phyloP scores from a whole-genome alignment of 1,140 invertebrate genomes.

The Tribolium madens region DNA sequence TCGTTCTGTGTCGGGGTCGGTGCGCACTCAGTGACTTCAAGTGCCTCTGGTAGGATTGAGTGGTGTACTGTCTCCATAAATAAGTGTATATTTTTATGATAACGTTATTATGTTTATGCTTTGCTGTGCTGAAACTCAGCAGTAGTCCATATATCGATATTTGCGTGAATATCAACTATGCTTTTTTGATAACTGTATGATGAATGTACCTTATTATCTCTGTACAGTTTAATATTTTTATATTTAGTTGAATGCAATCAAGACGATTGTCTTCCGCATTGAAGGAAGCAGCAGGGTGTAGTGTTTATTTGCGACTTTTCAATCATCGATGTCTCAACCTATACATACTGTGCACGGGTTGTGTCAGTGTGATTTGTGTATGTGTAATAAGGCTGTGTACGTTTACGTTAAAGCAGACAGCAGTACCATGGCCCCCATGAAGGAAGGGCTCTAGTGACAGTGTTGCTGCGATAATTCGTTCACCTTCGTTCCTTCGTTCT shows the following conservation, averaged over 20 bases:
- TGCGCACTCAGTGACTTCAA: constrained; percentile 65
- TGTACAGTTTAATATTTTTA: constrained; percentile 67
- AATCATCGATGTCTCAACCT: constrained; percentile 63
- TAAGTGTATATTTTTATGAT: constrained; percentile 60
- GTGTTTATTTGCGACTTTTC: constrained; percentile 65
- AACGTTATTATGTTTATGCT: constrained; percentile 62
- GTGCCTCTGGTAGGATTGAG: constrained; percentile 66
- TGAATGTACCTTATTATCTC: constrained; percentile 64
- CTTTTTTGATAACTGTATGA: constrained; percentile 63
- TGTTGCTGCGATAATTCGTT: constrained; percentile 53
- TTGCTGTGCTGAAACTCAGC: constrained; percentile 63
- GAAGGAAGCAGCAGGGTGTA: constrained; percentile 65
- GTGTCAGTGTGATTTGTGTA: constrained; percentile 65
- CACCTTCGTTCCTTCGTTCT: constrained; percentile 51
- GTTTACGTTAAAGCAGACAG: constrained; percentile 60
- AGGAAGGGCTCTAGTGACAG: constrained; percentile 45
- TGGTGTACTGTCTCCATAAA: constrained; percentile 61
- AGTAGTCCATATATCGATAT: constrained; percentile 62
- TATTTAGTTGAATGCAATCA: constrained; percentile 65
- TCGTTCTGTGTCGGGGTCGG: constrained; percentile 64
- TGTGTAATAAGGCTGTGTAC: constrained; percentile 66
- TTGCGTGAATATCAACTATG: constrained; percentile 63
- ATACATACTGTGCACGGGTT: constrained; percentile 62
- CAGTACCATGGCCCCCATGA: constrained; percentile 36
- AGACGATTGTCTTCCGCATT: constrained; percentile 65